A percentile compares a stretch with the other conserved stretches of the same genome.
Evolutionary conservation across 2,888 invertebrate genomes (phyloP).

Genomic region (Euproctis similis): DNA sequence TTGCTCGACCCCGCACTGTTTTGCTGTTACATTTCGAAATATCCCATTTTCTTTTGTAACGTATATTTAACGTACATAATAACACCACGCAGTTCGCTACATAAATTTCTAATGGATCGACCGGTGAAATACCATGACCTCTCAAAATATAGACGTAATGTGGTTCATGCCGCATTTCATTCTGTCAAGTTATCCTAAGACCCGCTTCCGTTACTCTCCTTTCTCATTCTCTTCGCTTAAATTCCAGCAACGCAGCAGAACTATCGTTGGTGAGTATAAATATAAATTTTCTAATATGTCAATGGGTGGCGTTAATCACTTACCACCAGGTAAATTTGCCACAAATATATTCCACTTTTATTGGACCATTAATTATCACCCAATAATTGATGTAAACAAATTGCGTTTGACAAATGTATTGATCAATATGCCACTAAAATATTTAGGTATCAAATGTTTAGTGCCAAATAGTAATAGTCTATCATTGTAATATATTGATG

Average conservation of each 20-base stretch:
- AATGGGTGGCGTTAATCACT: no score
- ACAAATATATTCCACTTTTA: no score
- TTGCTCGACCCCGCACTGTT: slow-evolving; percentile 34
- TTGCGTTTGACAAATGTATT: slow-evolving; percentile 6
- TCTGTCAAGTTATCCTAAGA: no score
- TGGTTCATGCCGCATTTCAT: no score
- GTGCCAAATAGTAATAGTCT: slow-evolving; percentile 6
- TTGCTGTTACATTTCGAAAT: slow-evolving; percentile 29
- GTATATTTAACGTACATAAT: no score
- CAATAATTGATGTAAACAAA: slow-evolving; percentile 4
- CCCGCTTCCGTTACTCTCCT: no score
- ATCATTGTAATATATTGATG: slow-evolving; percentile 5
- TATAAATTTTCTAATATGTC: neutral
- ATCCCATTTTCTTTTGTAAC: neutral
- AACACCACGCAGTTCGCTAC: no score
- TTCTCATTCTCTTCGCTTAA: no score
- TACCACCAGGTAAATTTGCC: no score
- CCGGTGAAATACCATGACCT: no score
- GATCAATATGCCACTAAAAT: slow-evolving; percentile 5
- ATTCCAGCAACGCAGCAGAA: neutral
- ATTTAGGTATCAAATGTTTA: neutral
- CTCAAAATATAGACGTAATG: no score
- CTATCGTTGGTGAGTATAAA: neutral
- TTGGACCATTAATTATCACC: neutral
- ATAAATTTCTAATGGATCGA: no score